Percentiles rank a stretch among this genome's conserved stretches.
Evolutionary conservation across 2,888 invertebrate species (phyloP).

Genomic region (Craniophora ligustri): DNA sequence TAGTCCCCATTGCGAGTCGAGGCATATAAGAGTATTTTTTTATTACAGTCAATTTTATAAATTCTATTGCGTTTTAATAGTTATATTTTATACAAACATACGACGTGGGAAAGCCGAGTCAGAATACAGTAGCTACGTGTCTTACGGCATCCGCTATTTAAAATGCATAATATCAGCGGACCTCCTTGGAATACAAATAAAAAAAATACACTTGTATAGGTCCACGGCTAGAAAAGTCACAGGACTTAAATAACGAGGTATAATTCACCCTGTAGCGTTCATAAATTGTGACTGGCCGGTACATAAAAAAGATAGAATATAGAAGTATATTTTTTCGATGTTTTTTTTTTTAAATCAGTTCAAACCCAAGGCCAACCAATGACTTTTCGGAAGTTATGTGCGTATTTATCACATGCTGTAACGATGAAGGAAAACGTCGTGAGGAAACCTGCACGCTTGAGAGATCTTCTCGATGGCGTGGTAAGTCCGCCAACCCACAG

Average conservation of each 20-base stretch:
- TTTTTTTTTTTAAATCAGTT: too few relatives aligned
- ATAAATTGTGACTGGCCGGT: constrained; percentile 22
- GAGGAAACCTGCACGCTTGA: too few relatives aligned
- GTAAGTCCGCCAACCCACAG: too few relatives aligned
- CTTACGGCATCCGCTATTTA: constrained; percentile 40
- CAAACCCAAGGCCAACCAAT: too few relatives aligned
- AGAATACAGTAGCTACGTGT: constrained; percentile 8
- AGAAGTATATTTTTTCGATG: too few relatives aligned
- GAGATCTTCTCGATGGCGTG: too few relatives aligned
- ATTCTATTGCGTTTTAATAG: constrained; percentile 10
- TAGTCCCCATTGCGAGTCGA: too few relatives aligned
- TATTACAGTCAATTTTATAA: neutral
- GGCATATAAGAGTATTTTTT: neutral
- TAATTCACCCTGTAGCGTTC: constrained; percentile 25
- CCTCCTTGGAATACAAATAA: constrained; percentile 37
- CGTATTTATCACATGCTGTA: too few relatives aligned
- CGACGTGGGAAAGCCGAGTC: constrained; percentile 35
- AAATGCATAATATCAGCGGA: constrained; percentile 36
- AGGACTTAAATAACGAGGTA: constrained; percentile 33
- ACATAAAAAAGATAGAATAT: neutral
- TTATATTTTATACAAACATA: constrained; percentile 45
- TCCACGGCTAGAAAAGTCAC: constrained; percentile 32
- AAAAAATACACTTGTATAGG: constrained; percentile 19
- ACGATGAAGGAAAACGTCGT: too few relatives aligned
- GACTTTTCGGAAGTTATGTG: too few relatives aligned